Conservation (phyloP, 1,140 invertebrate species). For the Atta texana region DNA sequence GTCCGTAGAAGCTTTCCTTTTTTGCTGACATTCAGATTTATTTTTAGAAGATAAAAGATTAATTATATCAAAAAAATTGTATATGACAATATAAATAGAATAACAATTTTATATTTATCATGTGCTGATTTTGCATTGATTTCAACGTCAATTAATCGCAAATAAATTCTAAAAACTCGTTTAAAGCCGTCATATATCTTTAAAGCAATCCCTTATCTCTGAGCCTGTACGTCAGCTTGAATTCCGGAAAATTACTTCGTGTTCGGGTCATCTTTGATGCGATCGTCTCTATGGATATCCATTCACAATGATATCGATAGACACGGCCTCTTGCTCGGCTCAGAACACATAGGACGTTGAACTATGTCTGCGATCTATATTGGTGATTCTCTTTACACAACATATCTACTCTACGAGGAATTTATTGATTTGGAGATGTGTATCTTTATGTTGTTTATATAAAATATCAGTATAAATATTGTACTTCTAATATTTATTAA, state of each 20-base stretch:
- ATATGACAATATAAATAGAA: background rate
- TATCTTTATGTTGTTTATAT: background rate
- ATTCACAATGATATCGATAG: slow-evolving; percentile 59
- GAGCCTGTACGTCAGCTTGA: slow-evolving; percentile 47
- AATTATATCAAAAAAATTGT: background rate
- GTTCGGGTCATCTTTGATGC: slow-evolving; percentile 58
- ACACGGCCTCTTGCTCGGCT: slow-evolving; percentile 37
- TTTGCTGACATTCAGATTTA: background rate
- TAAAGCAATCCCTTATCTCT: slow-evolving; percentile 11
- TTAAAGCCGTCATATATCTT: slow-evolving; percentile 19
- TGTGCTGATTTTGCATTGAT: background rate
- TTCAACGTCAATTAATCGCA: background rate
- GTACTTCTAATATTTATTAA: background rate
- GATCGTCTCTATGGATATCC: slow-evolving; percentile 58
- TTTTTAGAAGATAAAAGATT: background rate
- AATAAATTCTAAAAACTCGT: slow-evolving; percentile 7
- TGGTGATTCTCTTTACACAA: slow-evolving; percentile 28
- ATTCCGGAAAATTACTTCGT: slow-evolving; percentile 60
- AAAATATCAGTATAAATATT: background rate
- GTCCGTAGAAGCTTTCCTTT: background rate
- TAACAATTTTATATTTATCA: background rate
- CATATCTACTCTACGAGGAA: slow-evolving; percentile 13
- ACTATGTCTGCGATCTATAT: slow-evolving; percentile 37
- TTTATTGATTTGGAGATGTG: slow-evolving; percentile 29
- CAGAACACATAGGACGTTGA: slow-evolving; percentile 38